Conservation (phyloP, 64 coral and sea anemone genomes). For the Dendronephthya gigantea region DNA sequence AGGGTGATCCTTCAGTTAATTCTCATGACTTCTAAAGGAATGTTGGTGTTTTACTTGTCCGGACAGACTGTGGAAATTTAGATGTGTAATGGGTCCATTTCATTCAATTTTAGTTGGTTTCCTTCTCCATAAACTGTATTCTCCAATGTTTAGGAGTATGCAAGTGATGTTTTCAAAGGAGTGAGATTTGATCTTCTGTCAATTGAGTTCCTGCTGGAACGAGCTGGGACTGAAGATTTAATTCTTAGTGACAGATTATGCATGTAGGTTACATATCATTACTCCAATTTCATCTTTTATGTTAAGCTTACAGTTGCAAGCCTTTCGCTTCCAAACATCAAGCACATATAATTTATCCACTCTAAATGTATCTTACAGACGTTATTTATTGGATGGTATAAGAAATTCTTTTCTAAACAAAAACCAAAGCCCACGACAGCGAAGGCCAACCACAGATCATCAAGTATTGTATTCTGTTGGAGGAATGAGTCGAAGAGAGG, state of each 20-base stretch:
- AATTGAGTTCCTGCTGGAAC: slow-evolving; percentile 72
- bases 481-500: slow-evolving; percentile 94
- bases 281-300: too few species aligned
- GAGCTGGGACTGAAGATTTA: slow-evolving; percentile 81
- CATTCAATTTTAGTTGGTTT: too few species aligned
- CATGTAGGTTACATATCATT: slow-evolving; percentile 43
- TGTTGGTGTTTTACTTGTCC: background rate
- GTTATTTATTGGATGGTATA: slow-evolving; percentile 57
- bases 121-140: too few species aligned
- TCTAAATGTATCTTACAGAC: background rate
- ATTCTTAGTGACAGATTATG: slow-evolving; percentile 62
- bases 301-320: too few species aligned
- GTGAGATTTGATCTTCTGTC: slow-evolving; percentile 71
- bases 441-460: slow-evolving; percentile 56
- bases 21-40: background rate
- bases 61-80: too few species aligned
- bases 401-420: slow-evolving; percentile 54
- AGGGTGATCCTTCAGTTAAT: too few species aligned
- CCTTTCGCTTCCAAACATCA: background rate
- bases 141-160: slow-evolving; percentile 55
- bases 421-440: slow-evolving; percentile 38
- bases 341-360: background rate
- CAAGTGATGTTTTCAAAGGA: slow-evolving; percentile 60
- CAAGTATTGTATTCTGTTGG: slow-evolving; percentile 89
- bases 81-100: too few species aligned